Conservation (phyloP, 2,888 invertebrate genomes). For the Nipponacmea schrenckii region DNA sequence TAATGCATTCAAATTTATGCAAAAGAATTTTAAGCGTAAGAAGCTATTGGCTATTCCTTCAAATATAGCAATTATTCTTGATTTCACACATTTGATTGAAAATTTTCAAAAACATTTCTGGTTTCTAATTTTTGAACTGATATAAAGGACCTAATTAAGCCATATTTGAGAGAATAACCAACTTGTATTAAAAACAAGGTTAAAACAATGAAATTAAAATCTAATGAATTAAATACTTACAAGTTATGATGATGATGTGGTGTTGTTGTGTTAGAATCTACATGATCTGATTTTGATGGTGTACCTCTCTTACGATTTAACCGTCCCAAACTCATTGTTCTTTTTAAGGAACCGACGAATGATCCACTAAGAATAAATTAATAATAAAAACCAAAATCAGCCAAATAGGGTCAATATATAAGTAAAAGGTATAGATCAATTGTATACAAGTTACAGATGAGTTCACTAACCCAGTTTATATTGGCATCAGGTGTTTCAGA, state of each 20-base stretch:
- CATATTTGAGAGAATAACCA: no score
- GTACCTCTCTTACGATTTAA: constrained; percentile 45
- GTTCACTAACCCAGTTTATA: background rate
- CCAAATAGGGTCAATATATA: constrained; percentile 1
- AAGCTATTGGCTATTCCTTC: no score
- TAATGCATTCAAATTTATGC: no score
- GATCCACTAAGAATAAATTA: constrained; percentile 44
- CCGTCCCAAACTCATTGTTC: constrained; percentile 64
- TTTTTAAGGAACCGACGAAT: constrained; percentile 55
- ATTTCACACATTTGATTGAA: no score
- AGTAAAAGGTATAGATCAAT: constrained; percentile 12
- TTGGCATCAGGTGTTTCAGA: background rate
- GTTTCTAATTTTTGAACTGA: no score
- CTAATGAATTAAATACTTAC: constrained; percentile 20
- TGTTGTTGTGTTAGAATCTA: background rate
- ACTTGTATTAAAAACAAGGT: no score
- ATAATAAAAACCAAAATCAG: constrained; percentile 27
- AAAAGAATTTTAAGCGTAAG: no score
- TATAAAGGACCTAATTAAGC: no score
- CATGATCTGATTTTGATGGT: constrained; percentile 1
- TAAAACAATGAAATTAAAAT: no score
- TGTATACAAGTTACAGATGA: constrained; percentile 8
- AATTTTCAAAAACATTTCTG: no score
- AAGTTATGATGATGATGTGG: constrained; percentile 17
- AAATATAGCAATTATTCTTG: no score